Evolutionary conservation across 2,888 invertebrate species (phyloP), one percentile per base, ranked within the genome.

Genomic region (Tetanocera ferruginea): DNA sequence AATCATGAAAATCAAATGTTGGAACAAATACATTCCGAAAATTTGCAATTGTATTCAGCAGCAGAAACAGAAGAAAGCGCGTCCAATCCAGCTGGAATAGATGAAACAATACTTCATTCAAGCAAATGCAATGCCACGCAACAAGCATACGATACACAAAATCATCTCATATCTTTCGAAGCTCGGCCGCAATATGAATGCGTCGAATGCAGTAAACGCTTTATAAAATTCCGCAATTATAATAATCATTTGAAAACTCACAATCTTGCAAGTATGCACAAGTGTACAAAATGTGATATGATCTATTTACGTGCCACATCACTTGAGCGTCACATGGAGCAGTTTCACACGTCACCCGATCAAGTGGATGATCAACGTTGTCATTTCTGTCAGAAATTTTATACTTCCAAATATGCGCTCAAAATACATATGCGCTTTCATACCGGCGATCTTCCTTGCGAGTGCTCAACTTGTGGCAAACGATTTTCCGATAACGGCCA

Each of bases 361-460:
- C 34, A 52, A 14, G 55, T 28, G 19, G 19, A 71, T 14, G 2
- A 25, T 1, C 55, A 55, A 28, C 31, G 34, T 55, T 71, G 71
- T 23, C n/a, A 19, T 19, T 28, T 71, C 51, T 71, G 71, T 31
- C n/a, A 55, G 31, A 71, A 71, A 34, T 34, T 34, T 19, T 71
- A 28, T 34, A 31, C 31, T 19, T 52, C 55, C 19, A 52, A 55
- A 11, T 55, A 71, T 11, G 55, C 55, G 17, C 55, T 71, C 19
- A 34, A 71, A 0, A 23, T 71, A 34, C 71, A 71, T 17, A 34
- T 71, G 71, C 31, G 71, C 28, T 71, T 55, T 25, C 71, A 71
- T 19, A 71, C 52, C 19, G 71, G 71, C 19, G 34, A 55, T 9
- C 55, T 71, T 0, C 31, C 71, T 4, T 71, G 14, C 55, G 23